These are phyloP conservation scores for Eucidaris tribuloides DNA, from an alignment of 35 echinoderm and acorn worm species.

Conservation along the genomic window DNA sequence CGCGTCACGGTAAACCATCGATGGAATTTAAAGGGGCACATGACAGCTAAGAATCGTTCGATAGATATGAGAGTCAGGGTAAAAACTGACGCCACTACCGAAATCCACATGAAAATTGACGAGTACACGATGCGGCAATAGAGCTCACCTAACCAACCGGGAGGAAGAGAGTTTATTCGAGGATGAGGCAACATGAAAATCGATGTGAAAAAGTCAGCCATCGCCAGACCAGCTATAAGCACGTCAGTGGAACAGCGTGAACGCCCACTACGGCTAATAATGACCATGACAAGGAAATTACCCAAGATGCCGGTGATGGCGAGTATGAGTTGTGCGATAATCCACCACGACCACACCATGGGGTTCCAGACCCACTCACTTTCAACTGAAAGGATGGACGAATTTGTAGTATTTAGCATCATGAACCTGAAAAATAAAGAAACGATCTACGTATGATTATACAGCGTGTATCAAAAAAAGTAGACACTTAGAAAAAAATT, in stretches of 20 bases:
- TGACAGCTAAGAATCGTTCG: conserved; percentile 86
- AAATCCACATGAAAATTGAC: conserved; percentile 77
- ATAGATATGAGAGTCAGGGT: conserved; percentile 72
- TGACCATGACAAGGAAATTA: conserved; percentile 38
- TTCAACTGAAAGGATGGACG: background rate
- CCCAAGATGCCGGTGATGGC: conserved; percentile 54
- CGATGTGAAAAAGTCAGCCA: conserved; percentile 75
- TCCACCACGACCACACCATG: conserved; percentile 9
- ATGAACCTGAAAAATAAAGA: too few relatives aligned
- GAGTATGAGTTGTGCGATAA: background rate
- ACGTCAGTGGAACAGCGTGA: conserved; percentile 55
- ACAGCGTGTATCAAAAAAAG: too few relatives aligned
- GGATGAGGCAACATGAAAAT: conserved; percentile 70
- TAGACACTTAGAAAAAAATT: too few relatives aligned
- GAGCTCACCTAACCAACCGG: conserved; percentile 11
- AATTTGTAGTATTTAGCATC: too few relatives aligned
- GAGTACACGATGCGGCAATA: conserved; percentile 81
- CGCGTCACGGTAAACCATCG: conserved; percentile 50
- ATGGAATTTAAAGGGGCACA: conserved; percentile 68
- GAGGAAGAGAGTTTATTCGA: background rate
- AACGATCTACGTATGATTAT: too few relatives aligned
- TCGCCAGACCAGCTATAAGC: conserved; percentile 69
- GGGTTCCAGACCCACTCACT: background rate
- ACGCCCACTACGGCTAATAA: background rate
- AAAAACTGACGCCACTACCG: conserved; percentile 71